Evolutionary conservation across 1,140 invertebrate genomes (phyloP).

Genomic region (Antheraea pernyi): DNA sequence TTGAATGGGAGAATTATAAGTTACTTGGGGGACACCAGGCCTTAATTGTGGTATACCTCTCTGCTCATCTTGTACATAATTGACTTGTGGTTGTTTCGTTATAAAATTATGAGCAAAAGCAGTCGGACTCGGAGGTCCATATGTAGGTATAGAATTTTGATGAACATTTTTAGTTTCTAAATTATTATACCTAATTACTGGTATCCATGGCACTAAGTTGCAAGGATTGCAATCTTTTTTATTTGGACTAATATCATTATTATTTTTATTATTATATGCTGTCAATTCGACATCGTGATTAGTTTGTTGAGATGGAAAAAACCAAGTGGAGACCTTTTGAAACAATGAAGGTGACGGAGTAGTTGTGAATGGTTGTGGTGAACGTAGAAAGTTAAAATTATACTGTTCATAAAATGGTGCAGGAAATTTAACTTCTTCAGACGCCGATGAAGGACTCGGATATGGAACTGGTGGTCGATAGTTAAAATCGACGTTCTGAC

Average conservation of each 20-base stretch:
- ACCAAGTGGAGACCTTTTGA: constrained; percentile 74
- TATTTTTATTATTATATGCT: constrained; percentile 35
- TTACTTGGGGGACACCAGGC: constrained; percentile 40
- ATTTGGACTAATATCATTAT: constrained; percentile 51
- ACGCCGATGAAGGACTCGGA: constrained; percentile 28
- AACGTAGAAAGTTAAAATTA: constrained; percentile 70
- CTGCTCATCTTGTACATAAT: constrained; percentile 37
- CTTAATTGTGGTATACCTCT: constrained; percentile 36
- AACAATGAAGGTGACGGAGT: constrained; percentile 66
- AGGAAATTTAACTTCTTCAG: constrained; percentile 63
- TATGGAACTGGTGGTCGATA: constrained; percentile 46
- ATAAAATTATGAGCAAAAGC: constrained; percentile 33
- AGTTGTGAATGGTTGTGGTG: constrained; percentile 65
- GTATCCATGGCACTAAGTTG: constrained; percentile 89
- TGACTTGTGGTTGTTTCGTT: constrained; percentile 41
- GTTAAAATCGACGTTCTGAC: constrained; percentile 43
- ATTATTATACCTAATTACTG: constrained; percentile 80
- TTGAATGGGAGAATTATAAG: constrained; percentile 53
- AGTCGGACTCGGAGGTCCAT: constrained; percentile 59
- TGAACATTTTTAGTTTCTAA: constrained; percentile 45
- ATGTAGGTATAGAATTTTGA: constrained; percentile 51
- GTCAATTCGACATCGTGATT: constrained; percentile 35
- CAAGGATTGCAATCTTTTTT: constrained; percentile 85
- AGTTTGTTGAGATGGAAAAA: constrained; percentile 65
- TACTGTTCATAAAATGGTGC: constrained; percentile 72